phyloP scores from a whole-genome alignment of 30 jellyfish, hydroid and myxozoan genomes.

The Turritopsis rubra region DNA sequence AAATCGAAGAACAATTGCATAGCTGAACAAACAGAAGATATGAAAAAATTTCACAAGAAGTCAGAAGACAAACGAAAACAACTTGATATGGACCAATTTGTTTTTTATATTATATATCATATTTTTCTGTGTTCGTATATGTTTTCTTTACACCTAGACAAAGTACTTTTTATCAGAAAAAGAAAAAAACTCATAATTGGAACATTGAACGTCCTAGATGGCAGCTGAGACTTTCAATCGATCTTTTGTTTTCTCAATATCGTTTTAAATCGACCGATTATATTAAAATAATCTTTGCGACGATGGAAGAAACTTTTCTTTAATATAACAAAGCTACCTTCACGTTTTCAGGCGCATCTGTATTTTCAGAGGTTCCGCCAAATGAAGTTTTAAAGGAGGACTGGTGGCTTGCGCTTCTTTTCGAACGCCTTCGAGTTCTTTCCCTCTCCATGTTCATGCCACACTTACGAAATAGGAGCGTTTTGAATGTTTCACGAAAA shows the following conservation, averaged over 20 bases:
- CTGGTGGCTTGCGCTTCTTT: not conserved
- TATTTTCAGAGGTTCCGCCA: not conserved
- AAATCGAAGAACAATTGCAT: not conserved
- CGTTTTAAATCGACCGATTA: not conserved
- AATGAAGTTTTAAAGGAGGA: not conserved
- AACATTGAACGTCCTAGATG: not conserved
- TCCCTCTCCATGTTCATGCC: too few species aligned
- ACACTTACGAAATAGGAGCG: slow-evolving; percentile 22
- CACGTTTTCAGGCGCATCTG: not conserved
- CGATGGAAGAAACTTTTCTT: not conserved
- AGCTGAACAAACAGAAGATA: not conserved
- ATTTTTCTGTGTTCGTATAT: not conserved
- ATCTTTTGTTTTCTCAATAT: not conserved
- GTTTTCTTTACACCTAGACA: not conserved
- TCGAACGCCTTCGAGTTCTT: not conserved
- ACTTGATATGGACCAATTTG: not conserved
- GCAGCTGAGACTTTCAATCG: not conserved
- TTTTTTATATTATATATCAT: too few species aligned
- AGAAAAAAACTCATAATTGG: not conserved
- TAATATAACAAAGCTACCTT: not conserved
- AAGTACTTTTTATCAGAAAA: not conserved
- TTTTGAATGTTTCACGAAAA: slow-evolving; percentile 58
- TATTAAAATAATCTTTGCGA: not conserved
- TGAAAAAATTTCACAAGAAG: not conserved
- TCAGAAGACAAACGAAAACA: not conserved